Base-by-base conservation (phyloP, 2,797 vertebrate genomes). In the Sebastiscus tertius region DNA sequence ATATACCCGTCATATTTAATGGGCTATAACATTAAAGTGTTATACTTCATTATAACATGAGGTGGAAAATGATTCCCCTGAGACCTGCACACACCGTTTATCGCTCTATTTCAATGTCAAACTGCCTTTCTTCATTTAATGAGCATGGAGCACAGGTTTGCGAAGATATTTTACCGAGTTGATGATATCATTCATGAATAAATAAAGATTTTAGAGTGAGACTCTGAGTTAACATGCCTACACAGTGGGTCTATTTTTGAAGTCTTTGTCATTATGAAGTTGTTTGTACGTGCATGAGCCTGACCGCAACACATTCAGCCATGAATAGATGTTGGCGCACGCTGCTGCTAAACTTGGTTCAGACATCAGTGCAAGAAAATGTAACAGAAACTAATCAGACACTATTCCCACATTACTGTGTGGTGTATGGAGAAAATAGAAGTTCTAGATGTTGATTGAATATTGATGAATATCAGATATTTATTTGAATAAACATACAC, bases 21-120 rank as follows among this genome's bases (percentile, higher is more conserved):
- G 76, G 27, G 76, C 69, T 71, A 13, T 74, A 82, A 58, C 82
- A 79, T 79, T 82, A 77, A 73, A 79, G 56, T 59, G 65, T 54
- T 68, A 59, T 74, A 64, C 58, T 75, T 68, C 6, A 79, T 82
- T 64, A 77, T 31, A 46, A 74, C 54, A 54, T 8, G 24, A 56
- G 63, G 54, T 33, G 60, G 63, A 46, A 74, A 27, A 79, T 54
- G 2, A 42, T 14, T 2, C 65, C 75, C 29, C 12, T 33, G 61
- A 82, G 75, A 77, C 42, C 46, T 22, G 52, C 70, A 39, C 63
- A 39, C 52, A 55, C 72, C 62, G 46, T 27, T 1, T 61, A 34
- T 2, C 13, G n/a, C n/a, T 27, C 14, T 56, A 33, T 62, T n/a
- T 68, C 58, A 74, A 8, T 8, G 49, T 63, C 16, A 49, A 24